A percentile compares a stretch with the other conserved stretches of the same genome.
phyloP scores from a whole-genome alignment of 2,797 vertebrate species.

The Falco rusticolus region DNA sequence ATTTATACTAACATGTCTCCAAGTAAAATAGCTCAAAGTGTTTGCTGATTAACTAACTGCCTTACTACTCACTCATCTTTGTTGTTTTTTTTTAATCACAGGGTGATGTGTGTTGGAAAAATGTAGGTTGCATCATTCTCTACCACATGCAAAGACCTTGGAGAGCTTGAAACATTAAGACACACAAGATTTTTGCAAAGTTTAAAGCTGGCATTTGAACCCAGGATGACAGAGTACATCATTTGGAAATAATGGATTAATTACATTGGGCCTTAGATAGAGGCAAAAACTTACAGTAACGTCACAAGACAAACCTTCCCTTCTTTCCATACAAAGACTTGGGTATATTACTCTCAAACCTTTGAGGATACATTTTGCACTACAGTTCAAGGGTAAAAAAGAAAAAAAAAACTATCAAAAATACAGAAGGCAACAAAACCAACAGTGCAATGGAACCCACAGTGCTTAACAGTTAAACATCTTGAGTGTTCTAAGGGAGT shows the following conservation, averaged over 20 bases:
- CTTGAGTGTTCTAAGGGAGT: neutral
- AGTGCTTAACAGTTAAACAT: neutral
- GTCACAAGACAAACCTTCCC: neutral
- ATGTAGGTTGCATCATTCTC: neutral
- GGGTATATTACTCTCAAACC: neutral
- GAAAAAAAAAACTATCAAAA: neutral
- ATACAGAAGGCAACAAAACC: neutral
- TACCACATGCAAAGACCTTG: neutral
- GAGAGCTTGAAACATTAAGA: neutral
- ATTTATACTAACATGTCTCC: neutral
- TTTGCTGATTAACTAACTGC: constrained; percentile 5
- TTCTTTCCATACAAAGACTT: neutral
- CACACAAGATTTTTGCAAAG: neutral
- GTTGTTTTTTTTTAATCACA: neutral
- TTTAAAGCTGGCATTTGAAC: neutral
- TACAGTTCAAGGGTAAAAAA: neutral
- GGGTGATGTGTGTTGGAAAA: neutral
- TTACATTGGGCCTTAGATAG: neutral
- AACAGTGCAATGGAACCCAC: neutral
- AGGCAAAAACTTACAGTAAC: neutral
- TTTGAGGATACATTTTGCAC: neutral
- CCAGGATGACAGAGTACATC: neutral
- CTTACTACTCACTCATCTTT: neutral
- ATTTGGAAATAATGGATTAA: neutral
- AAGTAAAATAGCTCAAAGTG: neutral